Evolutionary conservation across 2,797 vertebrate species (phyloP).

Genomic region (Microcaecilia unicolor): DNA sequence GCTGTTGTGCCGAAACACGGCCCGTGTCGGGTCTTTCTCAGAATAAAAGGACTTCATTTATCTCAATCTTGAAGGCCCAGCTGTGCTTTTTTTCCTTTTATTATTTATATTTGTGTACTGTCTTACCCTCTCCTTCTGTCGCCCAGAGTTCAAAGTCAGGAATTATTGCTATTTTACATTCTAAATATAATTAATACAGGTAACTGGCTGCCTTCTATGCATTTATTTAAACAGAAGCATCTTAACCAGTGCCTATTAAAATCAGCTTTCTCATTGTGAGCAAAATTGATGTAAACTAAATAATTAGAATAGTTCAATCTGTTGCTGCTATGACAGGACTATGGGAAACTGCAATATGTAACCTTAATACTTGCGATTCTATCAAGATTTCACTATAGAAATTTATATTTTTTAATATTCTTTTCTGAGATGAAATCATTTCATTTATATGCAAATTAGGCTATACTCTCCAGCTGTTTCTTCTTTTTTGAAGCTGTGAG

Average conservation of each 20-base stretch:
- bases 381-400: constrained; percentile 49
- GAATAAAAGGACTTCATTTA: no score
- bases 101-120: no score
- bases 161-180: no score
- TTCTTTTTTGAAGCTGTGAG: constrained; percentile 48
- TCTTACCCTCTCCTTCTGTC: no score
- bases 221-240: constrained; percentile 25
- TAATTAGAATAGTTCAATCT: constrained; percentile 30
- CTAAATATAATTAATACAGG: no score
- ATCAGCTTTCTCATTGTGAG: constrained; percentile 27
- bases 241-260: constrained; percentile 48
- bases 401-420: constrained; percentile 57
- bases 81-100: no score
- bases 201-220: constrained; percentile 37
- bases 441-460: constrained; percentile 70
- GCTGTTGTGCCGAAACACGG: no score
- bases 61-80: no score
- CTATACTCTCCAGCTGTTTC: constrained; percentile 49
- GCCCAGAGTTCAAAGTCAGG: no score
- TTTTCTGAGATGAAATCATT: constrained; percentile 57
- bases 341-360: constrained; percentile 44
- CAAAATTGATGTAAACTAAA: constrained; percentile 26
- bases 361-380: constrained; percentile 51
- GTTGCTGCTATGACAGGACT: constrained; percentile 32
- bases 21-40: no score